Percentiles rank a stretch among this genome's conserved stretches.
phyloP scores from a whole-genome alignment of 2,888 invertebrate species.

The Neocrepidodera transversa region DNA sequence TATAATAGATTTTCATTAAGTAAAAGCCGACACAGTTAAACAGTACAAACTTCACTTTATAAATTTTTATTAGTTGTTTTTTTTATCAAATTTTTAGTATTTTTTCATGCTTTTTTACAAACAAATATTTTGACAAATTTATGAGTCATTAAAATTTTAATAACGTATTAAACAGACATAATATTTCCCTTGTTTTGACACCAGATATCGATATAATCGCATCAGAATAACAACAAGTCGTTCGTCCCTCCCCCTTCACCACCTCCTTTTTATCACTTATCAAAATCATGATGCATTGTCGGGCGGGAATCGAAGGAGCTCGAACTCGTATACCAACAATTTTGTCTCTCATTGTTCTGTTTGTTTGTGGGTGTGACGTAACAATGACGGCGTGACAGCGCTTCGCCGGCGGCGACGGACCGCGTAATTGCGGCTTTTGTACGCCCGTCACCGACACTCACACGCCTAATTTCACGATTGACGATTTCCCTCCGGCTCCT shows the following conservation, averaged over 20 bases:
- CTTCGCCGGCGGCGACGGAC: conserved; percentile 56
- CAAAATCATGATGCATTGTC: conserved; percentile 1
- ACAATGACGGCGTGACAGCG: conserved; percentile 48
- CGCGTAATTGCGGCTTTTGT: conserved; percentile 62
- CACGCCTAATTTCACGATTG: conserved; percentile 61
- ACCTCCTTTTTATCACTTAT: conserved; percentile 14
- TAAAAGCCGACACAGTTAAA: too few species aligned
- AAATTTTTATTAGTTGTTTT: too few species aligned
- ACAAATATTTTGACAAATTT: too few species aligned
- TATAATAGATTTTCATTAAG: too few species aligned
- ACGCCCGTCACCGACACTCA: conserved; percentile 60
- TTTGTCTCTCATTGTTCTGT: conserved; percentile 47
- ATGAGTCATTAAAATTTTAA: too few species aligned
- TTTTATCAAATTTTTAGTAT: too few species aligned
- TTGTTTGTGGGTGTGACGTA: conserved; percentile 58
- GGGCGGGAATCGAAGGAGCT: conserved; percentile 9
- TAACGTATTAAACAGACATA: too few species aligned
- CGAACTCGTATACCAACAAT: conserved; percentile 37
- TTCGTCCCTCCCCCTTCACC: conserved; percentile 4
- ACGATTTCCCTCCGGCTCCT: conserved; percentile 43
- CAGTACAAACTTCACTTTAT: too few species aligned
- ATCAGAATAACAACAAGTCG: conserved; percentile 11
- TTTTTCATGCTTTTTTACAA: too few species aligned
- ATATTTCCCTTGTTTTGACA: conserved; percentile 21
- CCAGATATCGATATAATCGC: conserved; percentile 31